phyloP scores from a whole-genome alignment of 2,113 vertebrate species.

The Pundamilia nyererei region DNA sequence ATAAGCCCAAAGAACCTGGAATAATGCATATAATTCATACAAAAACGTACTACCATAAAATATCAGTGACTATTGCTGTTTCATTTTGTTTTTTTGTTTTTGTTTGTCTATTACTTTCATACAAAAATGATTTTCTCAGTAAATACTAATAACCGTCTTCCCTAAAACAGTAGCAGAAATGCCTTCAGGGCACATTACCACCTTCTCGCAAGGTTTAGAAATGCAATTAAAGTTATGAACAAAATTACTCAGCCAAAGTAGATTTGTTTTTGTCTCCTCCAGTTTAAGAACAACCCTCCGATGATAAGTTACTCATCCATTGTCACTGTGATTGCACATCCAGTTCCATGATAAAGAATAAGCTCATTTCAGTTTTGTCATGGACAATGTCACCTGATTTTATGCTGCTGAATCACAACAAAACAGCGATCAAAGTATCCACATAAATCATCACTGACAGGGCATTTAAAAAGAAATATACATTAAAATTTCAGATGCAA shows the following conservation, averaged over 20 bases:
- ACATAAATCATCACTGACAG: constrained; percentile 68
- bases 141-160: not conserved
- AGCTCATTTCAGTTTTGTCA: constrained; percentile 65
- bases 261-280: constrained; percentile 47
- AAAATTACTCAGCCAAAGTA: constrained; percentile 27
- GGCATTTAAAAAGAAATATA: constrained; percentile 64
- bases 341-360: constrained; percentile 40
- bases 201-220: not conserved
- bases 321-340: constrained; percentile 43
- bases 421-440: constrained; percentile 52
- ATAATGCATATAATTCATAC: not conserved
- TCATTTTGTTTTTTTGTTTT: not conserved
- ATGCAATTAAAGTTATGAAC: constrained; percentile 23
- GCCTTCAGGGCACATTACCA: not conserved
- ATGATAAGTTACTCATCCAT: constrained; percentile 51
- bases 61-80: not conserved
- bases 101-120: not conserved
- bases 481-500: constrained; percentile 22
- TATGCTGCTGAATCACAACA: constrained; percentile 55
- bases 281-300: constrained; percentile 10
- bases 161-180: not conserved
- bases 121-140: not conserved
- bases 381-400: constrained; percentile 64
- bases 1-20: not conserved
- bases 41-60: not conserved